These are phyloP conservation scores for Habrosyne pyritoides DNA, from an alignment of 2,888 invertebrate genomes.

Conservation along the genomic window DNA sequence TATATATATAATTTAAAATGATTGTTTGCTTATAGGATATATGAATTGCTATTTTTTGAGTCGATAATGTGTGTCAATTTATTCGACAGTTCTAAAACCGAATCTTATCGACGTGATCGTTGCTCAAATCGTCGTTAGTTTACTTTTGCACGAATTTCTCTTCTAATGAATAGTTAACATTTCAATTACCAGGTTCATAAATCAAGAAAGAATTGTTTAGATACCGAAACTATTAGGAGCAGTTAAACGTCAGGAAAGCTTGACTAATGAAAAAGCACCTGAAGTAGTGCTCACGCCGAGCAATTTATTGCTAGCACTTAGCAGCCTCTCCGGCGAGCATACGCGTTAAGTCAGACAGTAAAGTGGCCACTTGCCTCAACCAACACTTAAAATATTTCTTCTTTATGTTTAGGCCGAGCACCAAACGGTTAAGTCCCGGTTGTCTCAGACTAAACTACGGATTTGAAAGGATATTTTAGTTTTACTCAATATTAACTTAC, in stretches of 20 bases:
- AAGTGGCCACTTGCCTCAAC: conserved; percentile 49
- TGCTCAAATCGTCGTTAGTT: no score
- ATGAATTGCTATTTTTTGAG: no score
- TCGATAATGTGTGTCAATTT: no score
- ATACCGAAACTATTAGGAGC: conserved; percentile 21
- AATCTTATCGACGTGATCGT: no score
- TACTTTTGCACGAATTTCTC: no score
- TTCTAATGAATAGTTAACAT: no score
- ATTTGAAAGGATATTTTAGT: neutral
- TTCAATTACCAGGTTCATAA: neutral
- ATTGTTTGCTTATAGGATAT: no score
- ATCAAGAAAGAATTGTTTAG: neutral
- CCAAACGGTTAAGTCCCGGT: conserved; percentile 15
- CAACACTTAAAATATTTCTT: conserved; percentile 43
- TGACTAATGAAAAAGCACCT: conserved; percentile 69
- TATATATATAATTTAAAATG: no score
- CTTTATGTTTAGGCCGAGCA: conserved; percentile 21
- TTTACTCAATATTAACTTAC: conserved; percentile 2
- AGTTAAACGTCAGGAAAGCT: conserved; percentile 49
- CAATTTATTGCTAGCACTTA: conserved; percentile 76
- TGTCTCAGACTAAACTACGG: neutral
- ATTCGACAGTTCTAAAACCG: no score
- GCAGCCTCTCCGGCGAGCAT: conserved; percentile 55
- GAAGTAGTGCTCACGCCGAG: conserved; percentile 58
- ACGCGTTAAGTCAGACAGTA: conserved; percentile 54